These are phyloP conservation scores for Gulo gulo DNA, from an alignment of 2,113 vertebrate genomes.

Conservation along the genomic window DNA sequence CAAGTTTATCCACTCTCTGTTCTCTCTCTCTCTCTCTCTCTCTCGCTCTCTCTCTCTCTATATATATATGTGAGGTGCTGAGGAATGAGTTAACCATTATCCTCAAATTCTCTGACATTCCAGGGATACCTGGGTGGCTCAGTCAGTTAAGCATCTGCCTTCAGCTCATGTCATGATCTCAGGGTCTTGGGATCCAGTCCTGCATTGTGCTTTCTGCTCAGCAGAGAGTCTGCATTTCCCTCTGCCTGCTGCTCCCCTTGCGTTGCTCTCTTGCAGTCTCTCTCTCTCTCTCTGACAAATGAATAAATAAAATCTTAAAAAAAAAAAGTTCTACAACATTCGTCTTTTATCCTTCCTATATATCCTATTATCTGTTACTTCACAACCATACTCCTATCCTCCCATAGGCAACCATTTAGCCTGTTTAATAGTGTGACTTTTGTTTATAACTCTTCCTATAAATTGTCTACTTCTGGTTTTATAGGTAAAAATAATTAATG, in stretches of 20 bases:
- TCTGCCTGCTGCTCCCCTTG: no score
- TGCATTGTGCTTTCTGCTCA: no score
- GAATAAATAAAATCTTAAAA: no score
- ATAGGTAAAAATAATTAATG: neutral
- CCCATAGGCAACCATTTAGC: neutral
- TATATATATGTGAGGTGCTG: neutral
- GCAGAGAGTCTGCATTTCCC: no score
- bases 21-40: fast-evolving
- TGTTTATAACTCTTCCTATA: neutral
- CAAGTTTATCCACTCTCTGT: neutral
- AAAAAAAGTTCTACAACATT: neutral
- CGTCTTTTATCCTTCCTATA: neutral
- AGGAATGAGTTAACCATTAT: neutral
- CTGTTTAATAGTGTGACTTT: neutral
- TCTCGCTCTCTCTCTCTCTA: fast-evolving
- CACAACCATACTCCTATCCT: neutral
- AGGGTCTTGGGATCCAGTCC: no score
- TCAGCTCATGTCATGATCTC: no score
- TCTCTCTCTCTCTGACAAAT: no score
- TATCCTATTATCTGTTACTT: neutral
- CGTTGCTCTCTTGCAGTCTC: no score
- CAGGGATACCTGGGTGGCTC: no score
- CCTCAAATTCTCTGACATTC: neutral
- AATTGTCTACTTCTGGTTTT: neutral
- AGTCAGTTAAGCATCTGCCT: no score